Conservation (phyloP, 2,888 invertebrate genomes). For the Nasonia oneida region DNA sequence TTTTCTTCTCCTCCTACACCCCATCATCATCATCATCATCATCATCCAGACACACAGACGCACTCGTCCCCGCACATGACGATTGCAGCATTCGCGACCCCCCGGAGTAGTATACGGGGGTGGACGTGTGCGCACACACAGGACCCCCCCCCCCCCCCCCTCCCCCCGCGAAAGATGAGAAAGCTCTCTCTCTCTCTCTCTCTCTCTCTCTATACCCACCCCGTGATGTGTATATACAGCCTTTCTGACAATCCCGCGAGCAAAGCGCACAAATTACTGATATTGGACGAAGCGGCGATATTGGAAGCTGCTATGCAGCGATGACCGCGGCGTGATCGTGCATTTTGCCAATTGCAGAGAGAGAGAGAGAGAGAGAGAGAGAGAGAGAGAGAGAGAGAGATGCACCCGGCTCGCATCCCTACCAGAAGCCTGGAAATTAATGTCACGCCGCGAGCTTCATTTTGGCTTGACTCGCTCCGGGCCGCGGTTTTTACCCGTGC, state of each 20-base stretch:
- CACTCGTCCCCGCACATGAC: neutral
- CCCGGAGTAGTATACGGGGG: neutral
- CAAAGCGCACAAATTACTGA: conserved; percentile 69
- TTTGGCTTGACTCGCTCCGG: conserved; percentile 36
- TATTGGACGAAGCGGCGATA: conserved; percentile 64
- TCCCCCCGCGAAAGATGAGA: neutral
- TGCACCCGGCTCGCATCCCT: conserved; percentile 13
- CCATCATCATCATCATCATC: neutral
- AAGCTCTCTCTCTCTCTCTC: conserved; percentile 20
- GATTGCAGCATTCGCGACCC: no score
- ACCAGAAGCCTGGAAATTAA: conserved; percentile 56
- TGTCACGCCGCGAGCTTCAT: conserved; percentile 57
- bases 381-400: no score
- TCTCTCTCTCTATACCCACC: conserved; percentile 43
- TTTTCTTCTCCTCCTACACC: conserved; percentile 10
- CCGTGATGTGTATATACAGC: conserved; percentile 5
- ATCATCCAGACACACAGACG: neutral
- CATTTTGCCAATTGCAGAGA: conserved; percentile 57
- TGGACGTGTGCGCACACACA: neutral
- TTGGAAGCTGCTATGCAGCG: neutral
- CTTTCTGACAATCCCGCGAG: conserved; percentile 64
- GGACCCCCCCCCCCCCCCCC: neutral
- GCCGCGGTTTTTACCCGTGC: neutral
- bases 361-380: neutral
- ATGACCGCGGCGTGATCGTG: conserved; percentile 35